Percentiles rank a stretch among this genome's conserved stretches.
These are phyloP conservation scores for Nomada ruficornis DNA, from an alignment of 2,888 invertebrate genomes.

Conservation along the genomic window DNA sequence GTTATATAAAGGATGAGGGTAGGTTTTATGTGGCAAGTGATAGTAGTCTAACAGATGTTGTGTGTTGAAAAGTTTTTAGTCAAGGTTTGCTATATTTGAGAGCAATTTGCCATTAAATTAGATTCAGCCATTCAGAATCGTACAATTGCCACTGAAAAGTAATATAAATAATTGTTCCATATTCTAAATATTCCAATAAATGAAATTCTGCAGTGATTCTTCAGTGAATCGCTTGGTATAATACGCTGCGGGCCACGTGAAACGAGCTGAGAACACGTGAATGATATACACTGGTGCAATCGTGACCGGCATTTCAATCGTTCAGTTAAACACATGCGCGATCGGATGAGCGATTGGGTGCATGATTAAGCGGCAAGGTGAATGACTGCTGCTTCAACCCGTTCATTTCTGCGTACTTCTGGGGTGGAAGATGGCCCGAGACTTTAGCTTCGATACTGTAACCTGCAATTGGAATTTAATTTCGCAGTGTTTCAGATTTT, in stretches of 20 bases:
- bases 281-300: constrained; percentile 4
- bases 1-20: too few relatives aligned
- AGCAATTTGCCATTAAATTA: too few relatives aligned
- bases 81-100: too few relatives aligned
- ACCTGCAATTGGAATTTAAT: constrained; percentile 2
- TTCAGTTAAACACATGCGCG: background rate
- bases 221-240: background rate
- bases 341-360: constrained; percentile 11
- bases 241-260: background rate
- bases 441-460: background rate
- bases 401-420: constrained; percentile 14
- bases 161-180: too few relatives aligned
- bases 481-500: background rate
- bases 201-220: too few relatives aligned
- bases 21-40: too few relatives aligned
- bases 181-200: too few relatives aligned
- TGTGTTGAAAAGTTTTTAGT: too few relatives aligned
- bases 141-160: too few relatives aligned
- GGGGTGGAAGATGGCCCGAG: background rate
- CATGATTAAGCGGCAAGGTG: background rate
- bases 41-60: too few relatives aligned
- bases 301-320: background rate
- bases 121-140: too few relatives aligned
- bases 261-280: constrained; percentile 12
- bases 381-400: background rate